These are phyloP conservation scores for Corythornis leucogaster DNA, from an alignment of 2,797 vertebrate genomes.

Conservation along the genomic window DNA sequence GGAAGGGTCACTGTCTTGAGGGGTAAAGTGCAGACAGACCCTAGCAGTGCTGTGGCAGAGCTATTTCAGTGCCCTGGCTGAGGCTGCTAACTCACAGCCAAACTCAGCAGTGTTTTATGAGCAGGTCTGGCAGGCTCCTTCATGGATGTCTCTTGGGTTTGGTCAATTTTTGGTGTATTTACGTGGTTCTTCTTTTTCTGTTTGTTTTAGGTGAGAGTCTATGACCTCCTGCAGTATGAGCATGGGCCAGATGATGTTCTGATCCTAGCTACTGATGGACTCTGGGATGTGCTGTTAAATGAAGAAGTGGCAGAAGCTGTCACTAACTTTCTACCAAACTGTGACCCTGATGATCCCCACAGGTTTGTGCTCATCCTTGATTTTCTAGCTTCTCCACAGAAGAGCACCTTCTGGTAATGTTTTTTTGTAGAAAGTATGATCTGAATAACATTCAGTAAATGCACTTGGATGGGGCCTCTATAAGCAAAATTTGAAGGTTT, in stretches of 20 bases:
- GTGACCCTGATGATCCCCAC: slow-evolving; percentile 95
- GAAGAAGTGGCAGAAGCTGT: slow-evolving; percentile 94
- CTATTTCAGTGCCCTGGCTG: background rate
- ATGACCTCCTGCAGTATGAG: slow-evolving; percentile 86
- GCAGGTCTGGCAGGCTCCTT: background rate
- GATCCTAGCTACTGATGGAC: slow-evolving; percentile 94
- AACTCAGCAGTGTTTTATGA: background rate
- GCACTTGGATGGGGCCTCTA: background rate
- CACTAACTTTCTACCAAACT: slow-evolving; percentile 94
- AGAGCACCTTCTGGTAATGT: background rate
- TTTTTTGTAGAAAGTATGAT: background rate
- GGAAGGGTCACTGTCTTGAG: background rate
- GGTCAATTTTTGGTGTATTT: background rate
- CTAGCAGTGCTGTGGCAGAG: background rate
- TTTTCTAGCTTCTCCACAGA: background rate
- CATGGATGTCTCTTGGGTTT: background rate
- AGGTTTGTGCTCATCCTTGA: slow-evolving; percentile 79
- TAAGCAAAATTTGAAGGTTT: background rate
- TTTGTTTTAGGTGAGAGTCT: slow-evolving; percentile 88
- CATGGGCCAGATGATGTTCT: slow-evolving; percentile 92
- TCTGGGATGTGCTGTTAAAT: slow-evolving; percentile 97
- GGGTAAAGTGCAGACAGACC: background rate
- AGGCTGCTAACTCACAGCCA: background rate
- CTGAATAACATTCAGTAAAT: background rate
- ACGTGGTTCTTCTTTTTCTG: background rate